Evolutionary conservation across 1,140 invertebrate species (phyloP).

Genomic region (Meloidogyne exigua): DNA sequence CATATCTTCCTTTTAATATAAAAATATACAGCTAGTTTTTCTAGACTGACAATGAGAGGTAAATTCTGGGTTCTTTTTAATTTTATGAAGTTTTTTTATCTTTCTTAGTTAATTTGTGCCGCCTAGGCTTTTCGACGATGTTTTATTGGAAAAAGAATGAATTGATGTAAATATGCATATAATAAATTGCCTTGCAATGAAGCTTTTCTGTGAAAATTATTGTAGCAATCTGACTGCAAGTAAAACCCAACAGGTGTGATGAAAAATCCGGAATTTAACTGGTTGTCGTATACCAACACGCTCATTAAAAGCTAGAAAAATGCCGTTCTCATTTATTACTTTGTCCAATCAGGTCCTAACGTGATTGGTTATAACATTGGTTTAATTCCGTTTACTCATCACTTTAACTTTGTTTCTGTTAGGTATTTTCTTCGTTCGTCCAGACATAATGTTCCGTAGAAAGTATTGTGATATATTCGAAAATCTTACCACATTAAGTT

Average conservation of each 20-base stretch:
- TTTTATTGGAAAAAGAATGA: background rate
- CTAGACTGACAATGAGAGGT: too few relatives aligned
- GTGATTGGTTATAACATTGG: background rate
- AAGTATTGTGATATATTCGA: background rate
- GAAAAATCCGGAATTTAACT: constrained; percentile 4
- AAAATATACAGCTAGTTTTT: too few relatives aligned
- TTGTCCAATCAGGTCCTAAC: background rate
- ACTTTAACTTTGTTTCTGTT: too few relatives aligned
- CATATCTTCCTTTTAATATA: too few relatives aligned
- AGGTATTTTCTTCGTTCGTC: too few relatives aligned
- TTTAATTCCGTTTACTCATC: background rate
- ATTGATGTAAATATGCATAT: background rate
- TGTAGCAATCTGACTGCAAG: background rate
- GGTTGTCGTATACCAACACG: background rate
- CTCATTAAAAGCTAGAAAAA: background rate
- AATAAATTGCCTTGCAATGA: background rate
- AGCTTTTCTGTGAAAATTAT: background rate
- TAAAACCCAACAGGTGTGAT: background rate
- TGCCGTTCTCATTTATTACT: background rate
- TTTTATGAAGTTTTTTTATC: background rate
- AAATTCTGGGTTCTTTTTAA: background rate
- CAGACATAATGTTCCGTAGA: background rate
- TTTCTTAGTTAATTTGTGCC: background rate
- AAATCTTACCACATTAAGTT: background rate
- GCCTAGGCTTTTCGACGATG: background rate